Conservation (phyloP, 2,113 vertebrate species). For the Tamias sibiricus region DNA sequence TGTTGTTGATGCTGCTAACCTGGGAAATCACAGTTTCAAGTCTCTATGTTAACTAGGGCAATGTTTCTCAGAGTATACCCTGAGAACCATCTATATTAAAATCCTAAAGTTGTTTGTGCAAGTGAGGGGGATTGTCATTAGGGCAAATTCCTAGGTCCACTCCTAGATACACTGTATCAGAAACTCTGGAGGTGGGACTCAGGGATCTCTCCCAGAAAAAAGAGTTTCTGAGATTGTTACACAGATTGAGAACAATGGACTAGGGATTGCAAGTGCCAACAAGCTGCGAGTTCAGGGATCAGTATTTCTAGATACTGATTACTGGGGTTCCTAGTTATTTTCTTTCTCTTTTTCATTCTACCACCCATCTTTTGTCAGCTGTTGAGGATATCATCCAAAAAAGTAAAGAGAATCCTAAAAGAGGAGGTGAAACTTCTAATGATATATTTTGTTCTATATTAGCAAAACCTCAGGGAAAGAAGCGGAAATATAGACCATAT, state of each 20-base stretch:
- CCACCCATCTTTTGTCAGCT: not conserved
- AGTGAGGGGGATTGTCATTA: not conserved
- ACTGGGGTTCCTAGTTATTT: not conserved
- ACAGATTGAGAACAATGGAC: not conserved
- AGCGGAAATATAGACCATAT: not conserved
- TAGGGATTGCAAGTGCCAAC: not conserved
- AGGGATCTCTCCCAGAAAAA: not conserved
- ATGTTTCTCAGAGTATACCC: not conserved
- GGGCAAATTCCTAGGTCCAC: not conserved
- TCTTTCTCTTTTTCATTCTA: slow-evolving; percentile 27
- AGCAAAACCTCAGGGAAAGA: slow-evolving; percentile 38
- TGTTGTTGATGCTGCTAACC: not conserved
- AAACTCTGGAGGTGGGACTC: not conserved
- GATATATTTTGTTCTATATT: slow-evolving; percentile 8
- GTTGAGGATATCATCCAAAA: slow-evolving; percentile 37
- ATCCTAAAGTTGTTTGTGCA: not conserved
- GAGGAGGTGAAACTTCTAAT: slow-evolving; percentile 24
- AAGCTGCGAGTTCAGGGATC: not conserved
- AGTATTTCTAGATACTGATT: not conserved
- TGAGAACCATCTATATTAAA: not conserved
- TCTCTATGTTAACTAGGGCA: not conserved
- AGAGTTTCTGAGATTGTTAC: not conserved
- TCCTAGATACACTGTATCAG: not conserved
- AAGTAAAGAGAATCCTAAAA: slow-evolving; percentile 17
- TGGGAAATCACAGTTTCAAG: not conserved